A percentile compares a stretch with the other conserved stretches of the same genome.
phyloP scores from a whole-genome alignment of 37 sponge, comb jelly and placozoan genomes.

The Cliona cf. orientalis region DNA sequence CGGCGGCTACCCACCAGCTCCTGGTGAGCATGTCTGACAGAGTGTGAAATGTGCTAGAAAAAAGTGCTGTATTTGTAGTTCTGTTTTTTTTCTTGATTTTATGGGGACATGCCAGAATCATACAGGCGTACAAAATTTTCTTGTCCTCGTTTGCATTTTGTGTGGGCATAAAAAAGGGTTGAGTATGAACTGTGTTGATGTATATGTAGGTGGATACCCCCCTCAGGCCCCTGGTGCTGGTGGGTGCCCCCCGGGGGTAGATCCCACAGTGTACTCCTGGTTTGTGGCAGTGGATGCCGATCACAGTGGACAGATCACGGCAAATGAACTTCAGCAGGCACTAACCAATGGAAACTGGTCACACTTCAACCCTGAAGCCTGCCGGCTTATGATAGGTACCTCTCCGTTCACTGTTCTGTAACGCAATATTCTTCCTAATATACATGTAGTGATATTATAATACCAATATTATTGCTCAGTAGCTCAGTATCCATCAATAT shows the following conservation, averaged over 20 bases:
- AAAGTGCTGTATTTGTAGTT: background rate
- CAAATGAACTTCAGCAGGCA: constrained; percentile 75
- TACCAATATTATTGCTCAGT: background rate
- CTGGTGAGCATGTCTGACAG: background rate
- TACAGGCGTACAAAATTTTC: too few species aligned
- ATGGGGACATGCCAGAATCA: too few species aligned
- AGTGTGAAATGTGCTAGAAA: background rate
- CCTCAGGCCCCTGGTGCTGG: background rate
- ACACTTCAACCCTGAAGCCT: constrained; percentile 86
- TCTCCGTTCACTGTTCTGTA: too few species aligned
- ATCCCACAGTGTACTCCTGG: constrained; percentile 75
- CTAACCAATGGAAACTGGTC: constrained; percentile 87
- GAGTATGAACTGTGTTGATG: background rate
- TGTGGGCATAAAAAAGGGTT: too few species aligned
- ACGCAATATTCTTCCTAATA: too few species aligned
- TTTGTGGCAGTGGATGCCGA: constrained; percentile 83
- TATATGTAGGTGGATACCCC: background rate
- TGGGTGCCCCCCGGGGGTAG: constrained; percentile 68
- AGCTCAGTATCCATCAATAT: background rate
- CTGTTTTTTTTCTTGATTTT: background rate
- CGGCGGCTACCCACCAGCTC: background rate
- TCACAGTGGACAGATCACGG: constrained; percentile 71
- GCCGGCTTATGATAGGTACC: constrained; percentile 87
- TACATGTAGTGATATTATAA: too few species aligned
- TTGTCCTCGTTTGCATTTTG: too few species aligned